Base-by-base conservation (phyloP, 2,797 vertebrate genomes). In the Liasis olivaceus region DNA sequence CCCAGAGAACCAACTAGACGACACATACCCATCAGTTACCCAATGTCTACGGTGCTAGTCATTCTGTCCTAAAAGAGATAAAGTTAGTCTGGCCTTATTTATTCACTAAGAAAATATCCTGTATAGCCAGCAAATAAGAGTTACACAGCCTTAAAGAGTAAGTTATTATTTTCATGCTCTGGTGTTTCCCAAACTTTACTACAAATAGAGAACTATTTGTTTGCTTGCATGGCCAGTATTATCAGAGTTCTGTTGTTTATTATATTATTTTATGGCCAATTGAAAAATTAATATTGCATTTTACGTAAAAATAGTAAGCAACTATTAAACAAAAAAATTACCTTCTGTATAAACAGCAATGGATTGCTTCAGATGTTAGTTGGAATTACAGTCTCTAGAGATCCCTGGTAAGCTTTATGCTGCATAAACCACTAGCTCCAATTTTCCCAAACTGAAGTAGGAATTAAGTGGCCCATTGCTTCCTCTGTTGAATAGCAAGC, bases 171-270 rank as follows among this genome's bases (percentile, higher is more conserved):
- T 91, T 86, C 90, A 14, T 1, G 62, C 69, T 81, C 51, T 24
- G 42, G 0, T 87, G 59, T 20, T 42, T 85, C 84, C 13, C 88
- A 90, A 47, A 88, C 60, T 36, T 62, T 0, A 0, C 2, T 17
- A 58, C 20, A 85, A 91, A 90, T 0, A 0, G 47, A 47, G 77
- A 4, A 17, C n/a, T n/a, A 86, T 90, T 94, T 92, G 0, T 36
- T 91, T 85, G 0, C 60, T 26, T 15, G 3, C 62, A 63, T 64
- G 22, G 77, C 31, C 63, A 85, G 20, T 4, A 22, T 26, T 31
- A 84, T 87, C 84, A 89, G 3, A 24, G 72, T 89, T 94, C 85
- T 92, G 47, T 12, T 59, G 3, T 24, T 89, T 91, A 89, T 60
- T 88, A 31, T 9, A 58, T 0, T 0, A 0, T 88, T 89, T 28